These are phyloP conservation scores for Caretta caretta DNA, from an alignment of 2,113 vertebrate species.

Conservation along the genomic window DNA sequence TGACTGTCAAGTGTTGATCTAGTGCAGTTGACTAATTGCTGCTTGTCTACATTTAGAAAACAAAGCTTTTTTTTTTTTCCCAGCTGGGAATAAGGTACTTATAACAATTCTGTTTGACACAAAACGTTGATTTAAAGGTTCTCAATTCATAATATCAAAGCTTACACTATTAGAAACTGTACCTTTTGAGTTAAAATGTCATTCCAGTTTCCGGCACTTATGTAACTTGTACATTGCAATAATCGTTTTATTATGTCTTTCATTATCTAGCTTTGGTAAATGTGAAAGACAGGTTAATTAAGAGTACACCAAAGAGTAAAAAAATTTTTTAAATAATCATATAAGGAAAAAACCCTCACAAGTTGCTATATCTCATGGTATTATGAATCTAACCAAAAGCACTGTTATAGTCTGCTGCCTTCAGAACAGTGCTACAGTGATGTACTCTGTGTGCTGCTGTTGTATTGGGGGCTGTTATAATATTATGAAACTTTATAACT, in stretches of 20 bases:
- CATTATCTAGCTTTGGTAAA: background rate
- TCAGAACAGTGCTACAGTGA: background rate
- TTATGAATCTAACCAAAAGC: background rate
- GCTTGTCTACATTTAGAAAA: background rate
- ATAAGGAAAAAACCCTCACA: background rate
- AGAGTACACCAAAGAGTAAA: background rate
- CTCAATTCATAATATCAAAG: background rate
- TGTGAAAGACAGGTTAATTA: background rate
- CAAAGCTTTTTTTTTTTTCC: background rate
- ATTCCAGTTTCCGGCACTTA: background rate
- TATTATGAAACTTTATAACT: background rate
- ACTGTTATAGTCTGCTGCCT: background rate
- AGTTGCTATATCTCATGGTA: conserved; percentile 11
- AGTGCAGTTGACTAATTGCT: background rate
- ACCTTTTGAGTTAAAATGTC: background rate
- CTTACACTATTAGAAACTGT: accelerated
- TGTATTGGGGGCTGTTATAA: background rate
- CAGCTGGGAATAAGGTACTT: background rate
- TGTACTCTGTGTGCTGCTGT: background rate
- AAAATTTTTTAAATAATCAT: conserved; percentile 38
- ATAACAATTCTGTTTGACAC: background rate
- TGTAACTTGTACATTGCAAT: background rate
- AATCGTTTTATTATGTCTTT: background rate
- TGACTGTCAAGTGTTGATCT: background rate
- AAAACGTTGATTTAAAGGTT: background rate